Evolutionary conservation across 1,140 invertebrate genomes (phyloP).

Genomic region (Spodoptera frugiperda): DNA sequence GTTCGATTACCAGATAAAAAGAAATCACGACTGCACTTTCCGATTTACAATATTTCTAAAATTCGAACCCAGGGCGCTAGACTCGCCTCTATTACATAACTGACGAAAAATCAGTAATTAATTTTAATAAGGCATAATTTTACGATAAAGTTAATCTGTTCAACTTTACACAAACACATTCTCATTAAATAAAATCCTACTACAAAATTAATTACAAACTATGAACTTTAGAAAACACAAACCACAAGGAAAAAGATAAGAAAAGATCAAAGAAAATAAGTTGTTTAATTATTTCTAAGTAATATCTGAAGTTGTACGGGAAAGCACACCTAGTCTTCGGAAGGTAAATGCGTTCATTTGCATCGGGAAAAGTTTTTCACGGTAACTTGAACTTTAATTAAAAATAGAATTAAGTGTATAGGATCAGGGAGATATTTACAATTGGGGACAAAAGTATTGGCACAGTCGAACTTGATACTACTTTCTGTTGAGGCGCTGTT

Average conservation of each 20-base stretch:
- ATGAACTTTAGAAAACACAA: neutral
- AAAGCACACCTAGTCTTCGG: conserved; percentile 9
- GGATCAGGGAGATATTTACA: conserved; percentile 36
- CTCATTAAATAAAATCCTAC: too few species aligned
- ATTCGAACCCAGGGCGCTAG: too few species aligned
- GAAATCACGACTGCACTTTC: too few species aligned
- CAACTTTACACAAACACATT: too few species aligned
- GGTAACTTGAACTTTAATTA: conserved; percentile 81
- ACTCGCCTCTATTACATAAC: too few species aligned
- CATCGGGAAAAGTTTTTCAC: conserved; percentile 75
- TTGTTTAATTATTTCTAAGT: conserved; percentile 39
- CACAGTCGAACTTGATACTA: neutral
- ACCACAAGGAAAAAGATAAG: conserved; percentile 18
- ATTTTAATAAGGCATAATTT: too few species aligned
- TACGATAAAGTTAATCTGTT: too few species aligned
- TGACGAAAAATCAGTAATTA: too few species aligned
- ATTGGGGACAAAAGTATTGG: conserved; percentile 45
- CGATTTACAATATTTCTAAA: too few species aligned
- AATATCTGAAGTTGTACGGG: conserved; percentile 34
- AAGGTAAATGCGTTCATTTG: conserved; percentile 63
- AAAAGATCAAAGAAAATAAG: conserved; percentile 27
- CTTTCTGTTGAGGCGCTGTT: conserved; percentile 1
- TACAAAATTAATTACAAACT: neutral
- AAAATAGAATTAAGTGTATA: conserved; percentile 69
- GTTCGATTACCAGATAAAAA: too few species aligned